Conservation (phyloP, 2,797 vertebrate species). For the Molossus alvarezi region DNA sequence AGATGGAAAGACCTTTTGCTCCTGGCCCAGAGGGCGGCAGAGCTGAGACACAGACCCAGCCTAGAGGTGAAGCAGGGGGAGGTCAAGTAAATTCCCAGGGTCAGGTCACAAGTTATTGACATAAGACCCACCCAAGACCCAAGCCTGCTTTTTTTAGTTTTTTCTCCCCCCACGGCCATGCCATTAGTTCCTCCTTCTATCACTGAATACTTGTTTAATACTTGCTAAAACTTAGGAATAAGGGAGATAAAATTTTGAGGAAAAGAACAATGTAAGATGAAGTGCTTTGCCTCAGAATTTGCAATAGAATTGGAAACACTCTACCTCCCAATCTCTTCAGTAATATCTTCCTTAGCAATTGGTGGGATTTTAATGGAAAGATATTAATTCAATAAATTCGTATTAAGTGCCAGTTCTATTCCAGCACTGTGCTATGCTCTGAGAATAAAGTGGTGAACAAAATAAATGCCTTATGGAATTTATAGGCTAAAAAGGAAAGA, state of each 20-base stretch:
- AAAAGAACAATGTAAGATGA: neutral
- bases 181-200: neutral
- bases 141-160: neutral
- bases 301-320: neutral
- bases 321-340: neutral
- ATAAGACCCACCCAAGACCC: neutral
- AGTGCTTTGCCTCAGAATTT: conserved; percentile 1
- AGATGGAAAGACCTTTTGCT: neutral
- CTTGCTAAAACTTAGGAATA: neutral
- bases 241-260: neutral
- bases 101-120: neutral
- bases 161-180: neutral
- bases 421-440: neutral
- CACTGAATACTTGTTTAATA: neutral
- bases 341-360: conserved; percentile 28
- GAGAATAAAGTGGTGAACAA: conserved; percentile 31
- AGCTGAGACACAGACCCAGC: neutral
- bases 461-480: conserved; percentile 49
- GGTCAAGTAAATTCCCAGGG: neutral
- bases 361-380: conserved; percentile 59
- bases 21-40: neutral
- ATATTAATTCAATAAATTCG: conserved; percentile 70
- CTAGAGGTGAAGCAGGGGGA: neutral
- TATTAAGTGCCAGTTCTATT: conserved; percentile 5
- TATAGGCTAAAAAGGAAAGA: conserved; percentile 57